phyloP scores from a whole-genome alignment of 2,797 vertebrate species.

The Argyrosomus regius region DNA sequence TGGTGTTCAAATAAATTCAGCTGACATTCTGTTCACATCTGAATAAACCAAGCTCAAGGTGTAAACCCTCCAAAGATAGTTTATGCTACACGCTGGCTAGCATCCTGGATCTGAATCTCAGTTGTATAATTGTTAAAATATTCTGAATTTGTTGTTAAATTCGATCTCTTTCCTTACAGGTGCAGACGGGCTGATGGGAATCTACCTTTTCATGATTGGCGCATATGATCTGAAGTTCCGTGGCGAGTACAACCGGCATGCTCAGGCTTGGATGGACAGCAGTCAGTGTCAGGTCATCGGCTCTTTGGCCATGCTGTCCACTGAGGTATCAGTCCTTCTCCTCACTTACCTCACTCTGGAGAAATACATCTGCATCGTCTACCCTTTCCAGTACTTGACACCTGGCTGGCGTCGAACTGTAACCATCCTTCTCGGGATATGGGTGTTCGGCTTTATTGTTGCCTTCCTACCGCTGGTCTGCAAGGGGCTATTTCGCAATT shows the following conservation, averaged over 20 bases:
- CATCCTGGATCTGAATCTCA: neutral
- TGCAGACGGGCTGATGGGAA: slow-evolving; percentile 97
- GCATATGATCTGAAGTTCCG: slow-evolving; percentile 96
- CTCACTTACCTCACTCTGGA: slow-evolving; percentile 97
- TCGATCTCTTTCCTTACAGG: slow-evolving; percentile 77
- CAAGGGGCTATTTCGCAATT: slow-evolving; percentile 94
- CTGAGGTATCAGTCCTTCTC: slow-evolving; percentile 96
- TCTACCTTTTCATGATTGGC: slow-evolving; percentile 97
- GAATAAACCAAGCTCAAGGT: neutral
- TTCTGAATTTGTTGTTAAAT: neutral
- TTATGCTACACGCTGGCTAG: too few species aligned
- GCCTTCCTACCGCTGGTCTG: slow-evolving; percentile 93
- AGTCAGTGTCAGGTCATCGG: slow-evolving; percentile 93
- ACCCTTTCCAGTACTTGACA: slow-evolving; percentile 94
- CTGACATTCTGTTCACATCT: neutral
- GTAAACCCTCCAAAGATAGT: neutral
- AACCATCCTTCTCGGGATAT: slow-evolving; percentile 91
- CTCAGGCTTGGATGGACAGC: slow-evolving; percentile 97
- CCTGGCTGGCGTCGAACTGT: slow-evolving; percentile 92
- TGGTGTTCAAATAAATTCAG: neutral
- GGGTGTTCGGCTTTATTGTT: slow-evolving; percentile 92
- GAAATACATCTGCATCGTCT: slow-evolving; percentile 98
- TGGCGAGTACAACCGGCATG: slow-evolving; percentile 96
- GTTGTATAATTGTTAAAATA: neutral
- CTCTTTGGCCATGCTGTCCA: slow-evolving; percentile 96